These are phyloP conservation scores for Euura lappo DNA, from an alignment of 1,140 invertebrate genomes.

Conservation along the genomic window DNA sequence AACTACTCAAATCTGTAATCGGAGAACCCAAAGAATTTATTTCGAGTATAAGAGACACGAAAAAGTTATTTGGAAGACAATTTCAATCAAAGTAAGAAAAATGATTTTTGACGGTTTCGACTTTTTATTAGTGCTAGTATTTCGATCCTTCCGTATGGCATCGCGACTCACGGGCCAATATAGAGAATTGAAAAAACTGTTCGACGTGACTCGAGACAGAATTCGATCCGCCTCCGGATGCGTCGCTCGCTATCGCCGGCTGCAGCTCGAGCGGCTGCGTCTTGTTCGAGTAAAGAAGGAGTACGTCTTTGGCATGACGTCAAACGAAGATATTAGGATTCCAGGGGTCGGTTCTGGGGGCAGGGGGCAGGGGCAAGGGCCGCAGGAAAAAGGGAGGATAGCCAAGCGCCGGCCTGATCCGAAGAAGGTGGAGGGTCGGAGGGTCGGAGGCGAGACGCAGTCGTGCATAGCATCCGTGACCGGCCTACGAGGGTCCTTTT, in stretches of 20 bases:
- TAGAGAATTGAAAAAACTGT: neutral
- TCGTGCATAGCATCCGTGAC: constrained; percentile 12
- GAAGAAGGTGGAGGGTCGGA: neutral
- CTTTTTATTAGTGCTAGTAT: too few species aligned
- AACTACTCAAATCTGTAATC: too few species aligned
- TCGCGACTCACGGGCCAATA: too few species aligned
- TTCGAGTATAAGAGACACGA: too few species aligned
- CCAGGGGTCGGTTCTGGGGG: constrained; percentile 21
- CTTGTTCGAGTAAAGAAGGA: constrained; percentile 22
- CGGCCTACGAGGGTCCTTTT: neutral
- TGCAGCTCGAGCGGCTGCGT: neutral
- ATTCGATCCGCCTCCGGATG: neutral
- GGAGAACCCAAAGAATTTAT: too few species aligned
- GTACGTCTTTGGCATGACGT: constrained; percentile 59
- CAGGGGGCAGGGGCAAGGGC: constrained; percentile 26
- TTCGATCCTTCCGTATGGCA: too few species aligned
- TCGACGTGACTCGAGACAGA: too few species aligned
- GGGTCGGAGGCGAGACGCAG: neutral
- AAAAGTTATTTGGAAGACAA: too few species aligned
- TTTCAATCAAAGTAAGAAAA: too few species aligned
- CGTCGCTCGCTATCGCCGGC: neutral
- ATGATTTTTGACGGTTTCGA: too few species aligned
- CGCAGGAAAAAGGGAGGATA: neutral
- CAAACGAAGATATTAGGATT: constrained; percentile 60
- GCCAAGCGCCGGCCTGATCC: neutral